Conservation (phyloP, 1,140 invertebrate genomes). For the Bombus breviceps region DNA sequence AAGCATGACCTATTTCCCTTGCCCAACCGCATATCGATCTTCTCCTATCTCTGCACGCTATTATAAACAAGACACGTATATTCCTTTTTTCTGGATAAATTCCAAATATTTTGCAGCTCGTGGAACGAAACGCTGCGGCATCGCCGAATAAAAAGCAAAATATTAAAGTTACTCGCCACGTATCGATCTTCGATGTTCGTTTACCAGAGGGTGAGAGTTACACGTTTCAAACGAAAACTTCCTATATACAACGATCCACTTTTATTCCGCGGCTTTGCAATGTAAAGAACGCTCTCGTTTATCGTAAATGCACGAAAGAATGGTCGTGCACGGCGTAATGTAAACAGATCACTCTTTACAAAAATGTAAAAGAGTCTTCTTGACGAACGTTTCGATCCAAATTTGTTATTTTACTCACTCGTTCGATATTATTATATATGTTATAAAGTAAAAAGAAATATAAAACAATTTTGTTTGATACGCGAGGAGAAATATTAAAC, state of each 20-base stretch:
- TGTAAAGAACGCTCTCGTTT: background rate
- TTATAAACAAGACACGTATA: constrained; percentile 6
- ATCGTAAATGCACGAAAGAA: too few relatives aligned
- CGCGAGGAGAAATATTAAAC: too few relatives aligned
- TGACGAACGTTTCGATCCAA: background rate
- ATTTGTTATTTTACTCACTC: background rate
- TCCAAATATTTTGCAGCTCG: constrained; percentile 9
- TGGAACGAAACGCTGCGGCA: too few relatives aligned
- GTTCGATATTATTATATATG: background rate
- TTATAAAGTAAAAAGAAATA: too few relatives aligned
- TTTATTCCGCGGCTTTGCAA: background rate
- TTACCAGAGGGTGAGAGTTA: background rate
- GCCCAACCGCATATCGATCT: constrained; percentile 41
- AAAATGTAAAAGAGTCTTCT: too few relatives aligned
- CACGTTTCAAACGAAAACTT: background rate
- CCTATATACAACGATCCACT: background rate
- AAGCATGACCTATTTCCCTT: constrained; percentile 46
- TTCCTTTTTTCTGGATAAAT: constrained; percentile 23
- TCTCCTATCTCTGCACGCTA: background rate
- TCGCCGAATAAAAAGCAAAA: background rate
- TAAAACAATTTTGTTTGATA: too few relatives aligned
- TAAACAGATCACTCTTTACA: constrained; percentile 7
- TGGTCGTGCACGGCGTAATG: background rate
- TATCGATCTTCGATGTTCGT: constrained; percentile 5
- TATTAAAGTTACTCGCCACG: background rate